Evolutionary conservation across 2,797 vertebrate genomes (phyloP).

Genomic region (Artibeus lituratus): DNA sequence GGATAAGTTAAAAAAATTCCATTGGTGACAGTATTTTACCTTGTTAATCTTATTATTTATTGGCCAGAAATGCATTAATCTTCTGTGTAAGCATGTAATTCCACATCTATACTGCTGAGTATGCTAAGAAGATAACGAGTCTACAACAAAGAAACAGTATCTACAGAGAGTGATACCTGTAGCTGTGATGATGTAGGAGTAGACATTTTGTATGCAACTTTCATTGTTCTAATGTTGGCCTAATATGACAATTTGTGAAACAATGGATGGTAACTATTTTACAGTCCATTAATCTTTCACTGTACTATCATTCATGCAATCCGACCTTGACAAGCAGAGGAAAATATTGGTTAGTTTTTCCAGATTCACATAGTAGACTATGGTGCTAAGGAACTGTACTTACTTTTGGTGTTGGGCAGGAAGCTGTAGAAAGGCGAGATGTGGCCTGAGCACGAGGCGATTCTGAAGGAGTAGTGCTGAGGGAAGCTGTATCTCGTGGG

Average conservation of each 20-base stretch:
- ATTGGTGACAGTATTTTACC: constrained; percentile 60
- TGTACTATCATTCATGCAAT: constrained; percentile 73
- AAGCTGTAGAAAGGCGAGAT: constrained; percentile 98
- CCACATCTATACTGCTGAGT: constrained; percentile 47
- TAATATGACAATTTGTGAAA: constrained; percentile 62
- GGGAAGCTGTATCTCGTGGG: constrained; percentile 96
- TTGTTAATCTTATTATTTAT: constrained; percentile 65
- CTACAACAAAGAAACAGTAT: constrained; percentile 41
- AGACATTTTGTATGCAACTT: constrained; percentile 52
- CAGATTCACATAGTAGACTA: constrained; percentile 41
- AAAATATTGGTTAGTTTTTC: constrained; percentile 61
- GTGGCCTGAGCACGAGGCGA: constrained; percentile 98
- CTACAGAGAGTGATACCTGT: constrained; percentile 28
- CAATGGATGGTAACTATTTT: constrained; percentile 46
- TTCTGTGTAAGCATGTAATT: constrained; percentile 63
- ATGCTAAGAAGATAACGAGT: constrained; percentile 55
- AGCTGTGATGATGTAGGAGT: constrained; percentile 17
- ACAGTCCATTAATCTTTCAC: constrained; percentile 48
- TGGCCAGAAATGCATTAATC: constrained; percentile 69
- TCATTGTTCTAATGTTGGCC: constrained; percentile 47
- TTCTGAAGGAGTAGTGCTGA: constrained; percentile 98
- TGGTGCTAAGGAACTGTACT: constrained; percentile 79
- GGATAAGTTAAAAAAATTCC: constrained; percentile 59
- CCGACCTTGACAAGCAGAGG: constrained; percentile 71
- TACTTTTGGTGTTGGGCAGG: constrained; percentile 99